Base-by-base conservation (phyloP, 2,797 vertebrate species). In the Telmatherina bonti region DNA sequence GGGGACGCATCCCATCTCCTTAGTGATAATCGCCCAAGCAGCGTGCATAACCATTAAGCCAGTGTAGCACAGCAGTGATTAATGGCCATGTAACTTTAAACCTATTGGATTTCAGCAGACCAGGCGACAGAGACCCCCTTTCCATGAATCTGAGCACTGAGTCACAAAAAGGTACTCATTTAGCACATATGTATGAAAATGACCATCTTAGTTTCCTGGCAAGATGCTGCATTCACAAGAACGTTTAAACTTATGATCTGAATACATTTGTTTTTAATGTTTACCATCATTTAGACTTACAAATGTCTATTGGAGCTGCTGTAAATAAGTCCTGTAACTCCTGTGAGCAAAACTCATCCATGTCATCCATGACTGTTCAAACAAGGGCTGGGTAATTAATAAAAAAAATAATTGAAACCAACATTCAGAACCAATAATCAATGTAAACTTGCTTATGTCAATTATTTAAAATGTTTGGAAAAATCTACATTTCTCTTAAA, bases 41-140 rank as follows among this genome's bases (percentile, higher is more conserved):
- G 54, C 2, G 0, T 58, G 78, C 33, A 81, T 57, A 64, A 72
- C 81, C 77, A 83, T 83, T 86, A 84, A 33, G 62, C 67, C 62
- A 18, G 54, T 9, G 75, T 43, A 55, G 54, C 9, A 27, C 63
- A 55, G 57, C 63, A 49, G 22, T 85, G 83, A 90, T 84, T 81
- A 86, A 91, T 79, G 72, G 61, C 64, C 20, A 1, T 67, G 86
- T 79, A 84, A 89, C 78, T 80, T 83, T 72, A 82, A 80, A 62
- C 74, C 68, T 70, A 72, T 88, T 53, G 2, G 33, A 64, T 86
- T 84, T 83, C 71, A 81, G 38, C 49, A 58, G 61, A 73, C 7
- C n/a, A 65, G 69, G 70, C 4, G 9, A 59, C 56, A 61, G 52
- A 82, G 74, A 74, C 72, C 62, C 35, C 35, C 22, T 45, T n/a